Evolutionary conservation across 2,113 vertebrate genomes (phyloP).

Genomic region (Seriola rivoliana): DNA sequence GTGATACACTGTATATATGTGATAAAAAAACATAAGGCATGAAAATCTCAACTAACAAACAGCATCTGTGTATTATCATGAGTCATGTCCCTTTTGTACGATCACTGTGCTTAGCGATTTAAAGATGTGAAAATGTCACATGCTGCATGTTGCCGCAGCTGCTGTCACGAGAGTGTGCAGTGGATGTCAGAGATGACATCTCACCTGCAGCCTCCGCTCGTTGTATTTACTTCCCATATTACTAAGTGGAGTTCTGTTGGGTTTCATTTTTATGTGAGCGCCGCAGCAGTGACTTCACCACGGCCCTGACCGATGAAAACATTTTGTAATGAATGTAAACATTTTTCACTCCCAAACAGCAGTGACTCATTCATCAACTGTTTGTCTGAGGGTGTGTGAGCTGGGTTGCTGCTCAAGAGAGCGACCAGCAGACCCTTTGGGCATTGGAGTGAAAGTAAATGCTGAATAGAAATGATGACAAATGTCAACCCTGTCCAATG

Average conservation of each 20-base stretch:
- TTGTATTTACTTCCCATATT: neutral
- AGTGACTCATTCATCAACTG: neutral
- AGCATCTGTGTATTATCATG: neutral
- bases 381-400: neutral
- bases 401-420: neutral
- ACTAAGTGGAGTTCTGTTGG: slow-evolving; percentile 26
- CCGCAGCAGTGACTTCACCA: neutral
- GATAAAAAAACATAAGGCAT: neutral
- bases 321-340: neutral
- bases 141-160: neutral
- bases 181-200: slow-evolving; percentile 32
- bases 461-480: neutral
- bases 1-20: neutral
- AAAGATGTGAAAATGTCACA: neutral
- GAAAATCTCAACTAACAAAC: neutral
- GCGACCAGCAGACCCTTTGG: neutral
- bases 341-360: neutral
- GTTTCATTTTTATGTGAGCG: neutral
- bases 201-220: neutral
- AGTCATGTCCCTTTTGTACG: neutral
- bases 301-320: neutral
- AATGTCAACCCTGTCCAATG: neutral
- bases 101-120: neutral
- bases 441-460: neutral
- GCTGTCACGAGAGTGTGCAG: neutral